Percentiles rank a stretch among this genome's conserved stretches.
phyloP scores from a whole-genome alignment of 1,140 invertebrate species.

The Diorhabda elongata region DNA sequence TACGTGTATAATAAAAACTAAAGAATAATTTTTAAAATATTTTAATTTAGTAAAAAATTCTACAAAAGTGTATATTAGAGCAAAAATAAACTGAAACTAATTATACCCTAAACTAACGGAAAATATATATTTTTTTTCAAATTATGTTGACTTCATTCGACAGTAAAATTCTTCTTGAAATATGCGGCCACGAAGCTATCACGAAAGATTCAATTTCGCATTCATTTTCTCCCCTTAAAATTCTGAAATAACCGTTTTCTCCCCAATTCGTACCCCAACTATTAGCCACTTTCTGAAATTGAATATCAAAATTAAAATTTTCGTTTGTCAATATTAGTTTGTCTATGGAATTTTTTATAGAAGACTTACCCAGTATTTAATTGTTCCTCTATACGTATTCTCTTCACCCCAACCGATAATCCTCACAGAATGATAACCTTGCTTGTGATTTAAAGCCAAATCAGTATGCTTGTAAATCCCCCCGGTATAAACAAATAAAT shows the following conservation, averaged over 20 bases:
- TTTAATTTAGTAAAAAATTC: too few species aligned
- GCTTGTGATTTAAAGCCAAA: constrained; percentile 53
- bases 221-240: constrained; percentile 74
- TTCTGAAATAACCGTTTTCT: constrained; percentile 80
- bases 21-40: too few species aligned
- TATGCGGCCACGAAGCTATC: constrained; percentile 66
- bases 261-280: constrained; percentile 90
- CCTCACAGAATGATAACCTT: constrained; percentile 83
- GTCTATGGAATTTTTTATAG: neutral
- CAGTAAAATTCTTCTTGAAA: constrained; percentile 27
- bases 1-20: too few species aligned
- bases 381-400: constrained; percentile 47
- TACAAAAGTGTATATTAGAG: too few species aligned
- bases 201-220: constrained; percentile 84
- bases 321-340: constrained; percentile 3
- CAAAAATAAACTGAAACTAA: too few species aligned
- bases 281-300: constrained; percentile 76
- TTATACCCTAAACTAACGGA: too few species aligned
- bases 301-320: constrained; percentile 11
- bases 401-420: constrained; percentile 90
- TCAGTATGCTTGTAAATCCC: constrained; percentile 75
- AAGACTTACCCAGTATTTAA: constrained; percentile 83
- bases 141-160: neutral
- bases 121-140: too few species aligned
- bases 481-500: constrained; percentile 83